Evolutionary conservation across 2,797 vertebrate genomes (phyloP).

Genomic region (Tapirus indicus): DNA sequence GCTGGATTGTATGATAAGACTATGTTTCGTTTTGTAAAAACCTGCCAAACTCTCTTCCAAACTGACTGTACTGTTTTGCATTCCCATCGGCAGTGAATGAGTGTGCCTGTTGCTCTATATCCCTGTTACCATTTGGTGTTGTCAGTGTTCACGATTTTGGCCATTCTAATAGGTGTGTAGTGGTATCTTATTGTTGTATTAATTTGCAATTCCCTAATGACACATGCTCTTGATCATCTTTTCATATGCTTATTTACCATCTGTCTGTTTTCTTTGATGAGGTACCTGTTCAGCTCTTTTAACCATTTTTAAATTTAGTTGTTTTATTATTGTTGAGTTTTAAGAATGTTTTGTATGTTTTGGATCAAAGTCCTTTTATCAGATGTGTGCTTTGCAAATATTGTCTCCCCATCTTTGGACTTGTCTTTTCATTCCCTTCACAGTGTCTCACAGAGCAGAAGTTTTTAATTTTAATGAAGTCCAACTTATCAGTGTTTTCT

Average conservation of each 20-base stretch:
- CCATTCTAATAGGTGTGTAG: not conserved
- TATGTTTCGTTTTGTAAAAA: not conserved
- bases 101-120: not conserved
- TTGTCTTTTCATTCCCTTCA: not conserved
- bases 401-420: not conserved
- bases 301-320: not conserved
- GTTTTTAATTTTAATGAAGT: not conserved
- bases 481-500: not conserved
- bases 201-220: not conserved
- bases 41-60: not conserved
- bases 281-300: not conserved
- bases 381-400: not conserved
- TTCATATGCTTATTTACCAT: not conserved
- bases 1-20: not conserved
- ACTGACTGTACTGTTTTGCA: not conserved
- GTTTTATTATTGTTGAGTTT: not conserved
- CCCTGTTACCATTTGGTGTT: too few relatives aligned
- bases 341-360: not conserved
- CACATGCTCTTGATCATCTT: not conserved
- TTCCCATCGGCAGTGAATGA: not conserved
- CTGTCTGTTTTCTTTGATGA: not conserved
- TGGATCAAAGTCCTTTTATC: not conserved
- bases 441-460: not conserved
- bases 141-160: not conserved
- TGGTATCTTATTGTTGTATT: not conserved